phyloP scores from a whole-genome alignment of 1,140 invertebrate genomes.

The Sarcophaga bullata region DNA sequence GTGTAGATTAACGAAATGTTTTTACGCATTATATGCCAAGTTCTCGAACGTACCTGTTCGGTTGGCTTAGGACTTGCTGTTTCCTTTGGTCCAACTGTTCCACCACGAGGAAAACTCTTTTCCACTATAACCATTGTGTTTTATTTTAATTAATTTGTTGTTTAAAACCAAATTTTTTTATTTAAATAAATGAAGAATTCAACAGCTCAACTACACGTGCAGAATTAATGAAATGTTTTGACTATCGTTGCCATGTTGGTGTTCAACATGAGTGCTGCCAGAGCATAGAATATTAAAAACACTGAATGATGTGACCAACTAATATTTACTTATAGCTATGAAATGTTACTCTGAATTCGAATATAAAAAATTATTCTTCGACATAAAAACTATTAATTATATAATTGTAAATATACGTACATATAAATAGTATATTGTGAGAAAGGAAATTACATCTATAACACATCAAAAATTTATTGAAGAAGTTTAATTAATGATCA shows the following conservation, averaged over 20 bases:
- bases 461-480: too few species aligned
- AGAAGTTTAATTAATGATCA: too few species aligned
- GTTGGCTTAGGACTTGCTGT: constrained; percentile 33
- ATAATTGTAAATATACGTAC: too few species aligned
- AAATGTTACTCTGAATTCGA: too few species aligned
- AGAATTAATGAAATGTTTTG: neutral
- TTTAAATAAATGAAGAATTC: neutral
- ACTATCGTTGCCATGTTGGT: neutral
- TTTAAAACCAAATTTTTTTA: neutral
- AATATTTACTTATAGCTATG: too few species aligned
- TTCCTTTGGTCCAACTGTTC: constrained; percentile 47
- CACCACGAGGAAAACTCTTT: constrained; percentile 64
- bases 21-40: neutral
- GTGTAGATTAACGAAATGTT: neutral
- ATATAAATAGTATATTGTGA: too few species aligned
- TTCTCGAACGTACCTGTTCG: neutral
- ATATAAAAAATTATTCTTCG: too few species aligned
- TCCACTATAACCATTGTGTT: constrained; percentile 50
- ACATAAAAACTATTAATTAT: too few species aligned
- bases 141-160: neutral
- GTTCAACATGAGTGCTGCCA: neutral
- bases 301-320: too few species aligned
- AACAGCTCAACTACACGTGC: neutral
- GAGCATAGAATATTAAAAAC: neutral
- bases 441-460: too few species aligned